Evolutionary conservation across 2,797 vertebrate species (phyloP), one percentile per base, ranked within the genome.

Genomic region (Periophthalmus magnuspinnatus): DNA sequence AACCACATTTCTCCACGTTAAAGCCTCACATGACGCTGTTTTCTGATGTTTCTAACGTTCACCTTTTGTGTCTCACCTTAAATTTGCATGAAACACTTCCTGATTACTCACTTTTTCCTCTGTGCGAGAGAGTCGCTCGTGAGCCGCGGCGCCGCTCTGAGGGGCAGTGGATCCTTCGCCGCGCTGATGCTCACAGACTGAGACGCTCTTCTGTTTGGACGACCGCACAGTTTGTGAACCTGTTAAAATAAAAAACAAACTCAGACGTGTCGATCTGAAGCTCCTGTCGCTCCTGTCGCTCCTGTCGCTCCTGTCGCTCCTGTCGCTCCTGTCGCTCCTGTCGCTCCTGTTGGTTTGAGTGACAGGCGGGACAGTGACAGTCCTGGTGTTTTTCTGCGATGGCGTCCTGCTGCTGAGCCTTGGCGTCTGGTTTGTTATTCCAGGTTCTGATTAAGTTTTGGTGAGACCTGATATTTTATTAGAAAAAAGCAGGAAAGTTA

Each of bases 141-240:
- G 1, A 75, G 83, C 86, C 86, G 92, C 68, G 76, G 2, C 2
- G 79, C 69, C 22, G 86, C 86, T 89, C 93, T 94, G 54, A 93
- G 65, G 19, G 83, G 85, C 73, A 90, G 81, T 69, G 88, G 91
- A 76, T 92, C 91, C 86, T 83, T 94, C 70, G 79, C 90, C 76
- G 75, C 81, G 68, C 64, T 52, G 62, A 88, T 88, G 70, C 86
- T 70, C 82, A 86, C 75, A 19, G 91, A 90, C 78, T 91, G 87
- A 0, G 71, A 82, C 10, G 83, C 66, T 72, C 82, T 90, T 82
- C 92, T 94, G 75, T 83, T 76, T 14, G 92, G 91, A 65, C 69
- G 83, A 45, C 95, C 95, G 82, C 96, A 96, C 64, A 94, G 78
- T 75, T 90, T 94, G 70, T 90, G 91, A 32, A 96, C 93, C 96